Percentiles rank a stretch among this genome's conserved stretches.
These are phyloP conservation scores for Brachionus koreanus DNA, from an alignment of 1,140 invertebrate genomes.

Conservation along the genomic window DNA sequence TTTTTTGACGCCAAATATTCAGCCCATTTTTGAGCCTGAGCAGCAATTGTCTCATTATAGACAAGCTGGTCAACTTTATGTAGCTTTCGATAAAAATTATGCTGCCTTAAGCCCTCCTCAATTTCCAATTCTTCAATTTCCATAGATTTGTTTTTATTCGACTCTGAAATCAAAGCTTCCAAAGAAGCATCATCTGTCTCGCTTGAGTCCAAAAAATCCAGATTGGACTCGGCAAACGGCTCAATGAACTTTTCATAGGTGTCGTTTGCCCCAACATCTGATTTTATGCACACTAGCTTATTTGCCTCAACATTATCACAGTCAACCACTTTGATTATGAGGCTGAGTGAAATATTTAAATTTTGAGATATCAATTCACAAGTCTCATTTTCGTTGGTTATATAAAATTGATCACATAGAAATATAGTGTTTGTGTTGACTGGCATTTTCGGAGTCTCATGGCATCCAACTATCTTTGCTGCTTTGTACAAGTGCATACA, in stretches of 20 bases:
- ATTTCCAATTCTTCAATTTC: not conserved
- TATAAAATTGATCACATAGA: not conserved
- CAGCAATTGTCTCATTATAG: constrained; percentile 3
- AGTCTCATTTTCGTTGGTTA: not conserved
- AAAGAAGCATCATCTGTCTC: not conserved
- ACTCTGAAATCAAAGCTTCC: too few species aligned
- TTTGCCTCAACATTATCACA: not conserved
- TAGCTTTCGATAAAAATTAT: not conserved
- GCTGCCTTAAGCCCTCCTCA: not conserved
- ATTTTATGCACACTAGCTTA: not conserved
- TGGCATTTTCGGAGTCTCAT: not conserved
- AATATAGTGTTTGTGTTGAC: not conserved
- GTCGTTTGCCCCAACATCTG: not conserved
- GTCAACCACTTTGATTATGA: not conserved
- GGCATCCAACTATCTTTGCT: not conserved
- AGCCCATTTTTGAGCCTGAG: constrained; percentile 72
- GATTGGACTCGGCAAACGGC: not conserved
- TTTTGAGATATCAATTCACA: not conserved
- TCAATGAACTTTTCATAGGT: not conserved
- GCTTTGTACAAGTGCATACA: not conserved
- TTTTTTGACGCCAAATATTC: constrained; percentile 75
- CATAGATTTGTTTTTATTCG: not conserved
- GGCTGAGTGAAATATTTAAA: not conserved
- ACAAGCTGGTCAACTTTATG: not conserved
- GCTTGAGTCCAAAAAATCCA: not conserved